Conservation (phyloP, 2,888 invertebrate genomes). For the Heliconius hortense region DNA sequence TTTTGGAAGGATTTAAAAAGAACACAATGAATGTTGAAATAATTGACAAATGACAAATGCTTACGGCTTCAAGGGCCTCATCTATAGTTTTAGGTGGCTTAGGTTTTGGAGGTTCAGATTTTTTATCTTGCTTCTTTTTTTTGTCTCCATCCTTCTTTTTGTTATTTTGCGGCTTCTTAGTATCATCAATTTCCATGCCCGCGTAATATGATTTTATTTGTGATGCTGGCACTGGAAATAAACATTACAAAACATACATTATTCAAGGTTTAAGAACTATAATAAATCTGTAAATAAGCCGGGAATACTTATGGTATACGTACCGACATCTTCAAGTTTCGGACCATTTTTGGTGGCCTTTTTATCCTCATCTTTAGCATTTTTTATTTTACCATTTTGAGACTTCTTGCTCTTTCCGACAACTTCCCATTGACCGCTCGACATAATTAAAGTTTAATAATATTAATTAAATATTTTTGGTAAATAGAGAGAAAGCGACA, state of each 20-base stretch:
- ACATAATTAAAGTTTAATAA: conserved; percentile 58
- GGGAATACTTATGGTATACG: conserved; percentile 59
- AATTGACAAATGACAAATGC: conserved; percentile 22
- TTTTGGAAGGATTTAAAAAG: no score
- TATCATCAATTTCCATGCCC: conserved; percentile 83
- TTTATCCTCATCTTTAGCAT: conserved; percentile 82
- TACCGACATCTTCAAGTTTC: conserved; percentile 89
- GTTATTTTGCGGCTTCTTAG: conserved; percentile 80
- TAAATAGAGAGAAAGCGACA: conserved; percentile 71
- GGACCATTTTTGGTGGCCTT: conserved; percentile 84
- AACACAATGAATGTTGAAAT: no score
- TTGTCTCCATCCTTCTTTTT: conserved; percentile 74
- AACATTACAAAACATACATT: background rate
- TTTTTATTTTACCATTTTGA: conserved; percentile 78
- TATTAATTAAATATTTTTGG: conserved; percentile 54
- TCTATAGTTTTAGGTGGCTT: conserved; percentile 85
- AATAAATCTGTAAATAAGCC: background rate
- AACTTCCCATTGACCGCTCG: conserved; percentile 86
- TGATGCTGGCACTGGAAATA: conserved; percentile 83
- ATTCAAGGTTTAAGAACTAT: conserved; percentile 26
- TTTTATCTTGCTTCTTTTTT: conserved; percentile 78
- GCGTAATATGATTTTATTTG: conserved; percentile 86
- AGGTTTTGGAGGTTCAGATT: conserved; percentile 80
- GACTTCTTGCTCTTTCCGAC: conserved; percentile 85
- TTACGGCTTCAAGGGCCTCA: conserved; percentile 83